phyloP scores from a whole-genome alignment of 2,888 invertebrate species.

The Ellobium chinense region DNA sequence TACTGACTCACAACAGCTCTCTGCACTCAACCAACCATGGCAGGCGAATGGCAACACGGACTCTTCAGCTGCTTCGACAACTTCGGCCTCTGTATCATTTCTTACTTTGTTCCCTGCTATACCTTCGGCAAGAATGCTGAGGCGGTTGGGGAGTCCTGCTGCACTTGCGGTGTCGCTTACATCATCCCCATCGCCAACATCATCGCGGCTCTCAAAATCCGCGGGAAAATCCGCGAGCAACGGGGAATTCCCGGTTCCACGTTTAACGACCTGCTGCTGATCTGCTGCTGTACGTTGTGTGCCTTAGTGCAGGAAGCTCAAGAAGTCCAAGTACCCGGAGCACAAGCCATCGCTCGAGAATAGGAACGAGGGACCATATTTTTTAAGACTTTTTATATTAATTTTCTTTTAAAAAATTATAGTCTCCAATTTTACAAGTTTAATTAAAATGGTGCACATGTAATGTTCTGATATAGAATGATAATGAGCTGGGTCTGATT shows the following conservation, averaged over 20 bases:
- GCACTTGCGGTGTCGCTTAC: conserved; percentile 65
- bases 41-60: conserved; percentile 67
- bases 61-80: conserved; percentile 74
- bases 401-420: too few species aligned
- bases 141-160: conserved; percentile 68
- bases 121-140: conserved; percentile 74
- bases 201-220: conserved; percentile 58
- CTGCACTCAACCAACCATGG: too few species aligned
- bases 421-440: too few species aligned
- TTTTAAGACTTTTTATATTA: too few species aligned
- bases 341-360: conserved; percentile 60
- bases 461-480: too few species aligned
- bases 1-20: too few species aligned
- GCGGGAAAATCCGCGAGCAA: conserved; percentile 71
- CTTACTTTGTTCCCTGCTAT: conserved; percentile 72
- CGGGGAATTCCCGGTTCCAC: conserved; percentile 66
- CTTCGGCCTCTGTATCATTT: conserved; percentile 67
- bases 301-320: conserved; percentile 69
- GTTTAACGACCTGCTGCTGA: conserved; percentile 63
- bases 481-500: too few species aligned
- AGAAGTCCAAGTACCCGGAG: conserved; percentile 62
- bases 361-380: too few species aligned
- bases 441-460: too few species aligned
- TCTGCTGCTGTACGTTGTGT: conserved; percentile 68
- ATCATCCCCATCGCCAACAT: conserved; percentile 66